Evolutionary conservation across 2,888 invertebrate genomes (phyloP).

Genomic region (Apeira syringaria): DNA sequence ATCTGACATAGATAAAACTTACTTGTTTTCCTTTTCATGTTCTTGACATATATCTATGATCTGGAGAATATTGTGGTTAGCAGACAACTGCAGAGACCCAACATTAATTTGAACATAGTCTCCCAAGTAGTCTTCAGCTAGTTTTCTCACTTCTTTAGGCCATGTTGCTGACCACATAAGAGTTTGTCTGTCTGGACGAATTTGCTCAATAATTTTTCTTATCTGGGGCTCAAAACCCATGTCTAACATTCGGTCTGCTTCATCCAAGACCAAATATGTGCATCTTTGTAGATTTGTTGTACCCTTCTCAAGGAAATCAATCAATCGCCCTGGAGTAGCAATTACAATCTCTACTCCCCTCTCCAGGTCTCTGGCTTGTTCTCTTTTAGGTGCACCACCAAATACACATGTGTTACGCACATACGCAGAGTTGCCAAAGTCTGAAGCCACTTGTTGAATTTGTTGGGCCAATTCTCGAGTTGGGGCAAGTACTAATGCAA

Average conservation of each 20-base stretch:
- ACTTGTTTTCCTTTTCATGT: constrained; percentile 90
- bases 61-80: constrained; percentile 96
- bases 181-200: constrained; percentile 96
- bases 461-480: constrained; percentile 91
- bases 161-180: constrained; percentile 99
- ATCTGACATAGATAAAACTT: constrained; percentile 39
- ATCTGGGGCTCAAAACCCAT: constrained; percentile 99
- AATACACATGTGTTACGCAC: constrained; percentile 94
- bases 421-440: constrained; percentile 90
- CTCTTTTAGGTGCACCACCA: constrained; percentile 94
- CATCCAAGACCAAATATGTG: constrained; percentile 94
- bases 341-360: constrained; percentile 94
- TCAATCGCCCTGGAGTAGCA: constrained; percentile 94
- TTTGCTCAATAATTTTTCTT: constrained; percentile 95
- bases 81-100: constrained; percentile 93
- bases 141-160: constrained; percentile 96
- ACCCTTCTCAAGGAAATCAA: constrained; percentile 92
- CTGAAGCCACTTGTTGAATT: constrained; percentile 91
- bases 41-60: constrained; percentile 94
- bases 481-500: constrained; percentile 91
- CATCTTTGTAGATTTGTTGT: constrained; percentile 89
- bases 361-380: constrained; percentile 88
- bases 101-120: constrained; percentile 96
- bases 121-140: constrained; percentile 96
- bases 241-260: constrained; percentile 97